Evolutionary conservation across 1,140 invertebrate genomes (phyloP), one percentile per base, ranked within the genome.

Genomic region (Drosophila kepulauana): DNA sequence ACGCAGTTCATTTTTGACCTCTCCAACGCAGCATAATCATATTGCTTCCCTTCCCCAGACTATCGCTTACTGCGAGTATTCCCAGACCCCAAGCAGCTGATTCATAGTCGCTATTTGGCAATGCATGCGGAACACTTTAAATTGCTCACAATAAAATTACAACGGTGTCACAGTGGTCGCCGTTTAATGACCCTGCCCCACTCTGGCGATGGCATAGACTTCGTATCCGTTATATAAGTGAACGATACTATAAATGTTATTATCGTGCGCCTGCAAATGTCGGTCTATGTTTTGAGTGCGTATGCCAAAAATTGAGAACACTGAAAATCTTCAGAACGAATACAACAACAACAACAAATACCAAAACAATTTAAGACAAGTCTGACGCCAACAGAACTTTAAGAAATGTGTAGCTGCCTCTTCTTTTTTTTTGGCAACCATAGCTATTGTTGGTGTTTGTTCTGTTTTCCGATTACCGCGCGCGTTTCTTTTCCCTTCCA

Each of bases 111-210:
- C 56, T 61, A 33, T 49, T 69, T 74, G 54, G 45, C 66, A 70
- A 58, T 64, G 52, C 35, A 76, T 57, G 62, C 74, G 56, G 62
- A 72, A 76, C 46, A 48, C 49, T 62, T 78, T 62, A 88, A 82
- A 71, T 66, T 59, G 49, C 43, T 30, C n/a, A 62, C 52, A 70
- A 75, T 25, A 25, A 63, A 69, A 62, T 66, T 74, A 63, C 63
- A 67, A 64, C 61, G 56, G 78, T 87, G 81, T 85, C 78, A 10
- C 35, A 38, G 35, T 38, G 35, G 35, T 38, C 35, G 8, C 35
- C 35, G 86, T 79, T 51, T 90, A 81, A 90, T 89, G 85, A 89
- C 85, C 85, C 85, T 89, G 85, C 85, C 78, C 86, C 86, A 89
- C 79, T 89, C 75, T 89, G 65, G 52, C 64, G 67, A n/a, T 54